phyloP scores from a whole-genome alignment of 2,113 vertebrate genomes.

The Rhinoderma darwinii region DNA sequence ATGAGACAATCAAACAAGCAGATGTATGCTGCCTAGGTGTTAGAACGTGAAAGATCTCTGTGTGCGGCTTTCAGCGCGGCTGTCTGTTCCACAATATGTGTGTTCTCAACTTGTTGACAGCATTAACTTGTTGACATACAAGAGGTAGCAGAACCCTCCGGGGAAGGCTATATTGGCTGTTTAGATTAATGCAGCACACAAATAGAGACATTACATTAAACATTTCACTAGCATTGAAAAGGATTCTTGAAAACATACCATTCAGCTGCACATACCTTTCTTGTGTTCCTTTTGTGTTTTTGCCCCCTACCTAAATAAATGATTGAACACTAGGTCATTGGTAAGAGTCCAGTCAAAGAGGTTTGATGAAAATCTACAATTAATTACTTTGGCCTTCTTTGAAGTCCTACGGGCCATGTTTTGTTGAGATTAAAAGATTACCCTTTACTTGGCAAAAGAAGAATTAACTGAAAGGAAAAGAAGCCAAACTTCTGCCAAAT shows the following conservation, averaged over 20 bases:
- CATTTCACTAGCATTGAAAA: conserved; percentile 6
- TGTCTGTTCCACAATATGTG: conserved; percentile 54
- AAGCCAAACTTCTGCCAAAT: background rate
- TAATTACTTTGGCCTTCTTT: conserved; percentile 38
- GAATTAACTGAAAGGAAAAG: conserved; percentile 2
- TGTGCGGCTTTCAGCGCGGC: conserved; percentile 20
- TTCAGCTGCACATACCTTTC: background rate
- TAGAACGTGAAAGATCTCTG: conserved; percentile 33
- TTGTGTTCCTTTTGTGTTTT: background rate
- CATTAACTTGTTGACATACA: conserved; percentile 55
- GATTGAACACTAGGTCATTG: background rate
- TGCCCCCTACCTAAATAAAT: background rate
- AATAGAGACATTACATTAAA: conserved; percentile 39
- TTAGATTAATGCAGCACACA: conserved; percentile 47
- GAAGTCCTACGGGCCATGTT: background rate
- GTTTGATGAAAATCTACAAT: conserved; percentile 29
- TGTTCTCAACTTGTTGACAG: conserved; percentile 57
- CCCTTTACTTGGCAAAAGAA: background rate
- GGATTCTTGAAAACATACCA: background rate
- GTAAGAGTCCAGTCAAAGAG: conserved; percentile 1
- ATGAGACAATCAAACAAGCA: conserved; percentile 37
- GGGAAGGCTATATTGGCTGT: conserved; percentile 49
- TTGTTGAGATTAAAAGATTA: conserved; percentile 15
- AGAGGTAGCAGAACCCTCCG: conserved; percentile 36
- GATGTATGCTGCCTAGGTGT: conserved; percentile 42